These are phyloP conservation scores for Lepeophtheirus salmonis DNA, from an alignment of 1,140 invertebrate species.

Conservation along the genomic window DNA sequence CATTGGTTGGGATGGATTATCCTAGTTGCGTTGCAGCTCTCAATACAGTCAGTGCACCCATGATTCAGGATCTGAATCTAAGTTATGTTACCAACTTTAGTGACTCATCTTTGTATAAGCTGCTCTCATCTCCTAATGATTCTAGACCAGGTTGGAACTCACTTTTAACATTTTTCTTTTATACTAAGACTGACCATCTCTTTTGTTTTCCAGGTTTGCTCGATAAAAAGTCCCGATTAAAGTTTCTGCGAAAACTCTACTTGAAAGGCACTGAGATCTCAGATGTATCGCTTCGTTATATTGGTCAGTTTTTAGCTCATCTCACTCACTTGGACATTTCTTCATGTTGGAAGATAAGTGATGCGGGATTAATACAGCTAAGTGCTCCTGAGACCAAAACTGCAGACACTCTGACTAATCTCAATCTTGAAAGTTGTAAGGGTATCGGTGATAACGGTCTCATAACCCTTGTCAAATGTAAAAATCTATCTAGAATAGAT, in stretches of 20 bases:
- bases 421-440: neutral
- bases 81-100: conserved; percentile 57
- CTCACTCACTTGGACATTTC: conserved; percentile 49
- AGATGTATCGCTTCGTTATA: conserved; percentile 47
- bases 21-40: conserved; percentile 51
- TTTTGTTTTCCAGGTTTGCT: conserved; percentile 53
- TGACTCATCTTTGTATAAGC: conserved; percentile 54
- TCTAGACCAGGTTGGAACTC: conserved; percentile 13
- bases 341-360: conserved; percentile 58
- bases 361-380: conserved; percentile 55
- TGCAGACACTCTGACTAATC: neutral
- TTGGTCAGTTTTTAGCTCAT: conserved; percentile 35
- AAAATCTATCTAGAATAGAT: conserved; percentile 5
- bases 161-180: too few species aligned
- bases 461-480: neutral
- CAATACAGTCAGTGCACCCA: conserved; percentile 58
- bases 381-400: conserved; percentile 23
- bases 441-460: neutral
- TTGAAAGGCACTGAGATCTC: conserved; percentile 71
- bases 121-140: conserved; percentile 57
- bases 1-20: conserved; percentile 57
- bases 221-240: conserved; percentile 56
- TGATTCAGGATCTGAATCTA: conserved; percentile 51
- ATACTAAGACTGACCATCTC: neutral
- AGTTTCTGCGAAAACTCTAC: conserved; percentile 48